Evolutionary conservation across 2,113 vertebrate species (phyloP).

Genomic region (Phainopepla nitens): DNA sequence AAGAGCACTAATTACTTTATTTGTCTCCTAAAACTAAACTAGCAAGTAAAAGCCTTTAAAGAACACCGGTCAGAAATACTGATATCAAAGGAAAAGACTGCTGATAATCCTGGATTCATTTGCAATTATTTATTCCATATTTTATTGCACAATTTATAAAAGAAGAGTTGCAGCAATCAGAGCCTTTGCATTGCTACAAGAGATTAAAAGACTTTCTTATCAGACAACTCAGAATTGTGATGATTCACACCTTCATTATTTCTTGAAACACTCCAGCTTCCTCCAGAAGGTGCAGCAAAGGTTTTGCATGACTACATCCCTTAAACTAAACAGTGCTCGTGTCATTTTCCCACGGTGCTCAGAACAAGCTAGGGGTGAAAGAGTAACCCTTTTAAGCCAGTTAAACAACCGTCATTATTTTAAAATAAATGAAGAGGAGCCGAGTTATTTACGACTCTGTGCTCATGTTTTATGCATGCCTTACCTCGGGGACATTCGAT

Average conservation of each 20-base stretch:
- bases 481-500: slow-evolving; percentile 38
- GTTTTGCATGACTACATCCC: slow-evolving; percentile 65
- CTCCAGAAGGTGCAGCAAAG: slow-evolving; percentile 38
- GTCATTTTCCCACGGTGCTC: slow-evolving; percentile 58
- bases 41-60: slow-evolving; percentile 31
- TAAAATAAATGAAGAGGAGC: slow-evolving; percentile 50
- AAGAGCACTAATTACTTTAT: slow-evolving; percentile 19
- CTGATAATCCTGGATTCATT: slow-evolving; percentile 22
- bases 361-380: slow-evolving; percentile 51
- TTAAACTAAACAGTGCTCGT: slow-evolving; percentile 33
- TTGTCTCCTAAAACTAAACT: slow-evolving; percentile 12
- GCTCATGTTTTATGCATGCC: slow-evolving; percentile 48
- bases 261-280: slow-evolving; percentile 56
- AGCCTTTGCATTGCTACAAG: neutral
- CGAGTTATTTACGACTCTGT: slow-evolving; percentile 30
- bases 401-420: slow-evolving; percentile 54
- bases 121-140: slow-evolving; percentile 28
- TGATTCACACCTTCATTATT: slow-evolving; percentile 64
- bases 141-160: slow-evolving; percentile 47
- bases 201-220: slow-evolving; percentile 59
- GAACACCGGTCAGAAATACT: neutral
- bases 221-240: slow-evolving; percentile 40
- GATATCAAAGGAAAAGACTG: slow-evolving; percentile 21
- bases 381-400: slow-evolving; percentile 57
- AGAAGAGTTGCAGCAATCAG: slow-evolving; percentile 23